Evolutionary conservation across 2,888 invertebrate species (phyloP).

Genomic region (Nomada fabriciana): DNA sequence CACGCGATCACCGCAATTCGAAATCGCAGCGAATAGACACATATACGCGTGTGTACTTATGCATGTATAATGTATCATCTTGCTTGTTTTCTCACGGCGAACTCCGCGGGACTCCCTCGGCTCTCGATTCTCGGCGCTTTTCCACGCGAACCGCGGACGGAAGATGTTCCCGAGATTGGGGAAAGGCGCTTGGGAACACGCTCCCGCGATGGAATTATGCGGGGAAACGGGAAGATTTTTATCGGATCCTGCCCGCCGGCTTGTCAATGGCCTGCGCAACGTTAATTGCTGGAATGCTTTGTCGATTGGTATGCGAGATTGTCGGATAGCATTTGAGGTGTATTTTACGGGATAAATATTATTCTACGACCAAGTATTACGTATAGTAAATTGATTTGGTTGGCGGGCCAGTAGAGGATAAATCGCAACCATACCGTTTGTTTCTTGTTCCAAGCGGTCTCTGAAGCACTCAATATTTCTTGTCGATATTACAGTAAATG

Average conservation of each 20-base stretch:
- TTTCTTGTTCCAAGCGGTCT: neutral
- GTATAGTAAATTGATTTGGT: no score
- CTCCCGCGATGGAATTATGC: neutral
- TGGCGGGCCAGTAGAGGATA: neutral
- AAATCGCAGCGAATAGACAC: neutral
- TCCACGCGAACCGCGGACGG: slow-evolving; percentile 2
- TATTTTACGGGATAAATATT: neutral
- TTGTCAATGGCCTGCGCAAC: no score
- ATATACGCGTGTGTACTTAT: no score
- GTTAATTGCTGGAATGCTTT: no score
- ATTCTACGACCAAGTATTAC: neutral
- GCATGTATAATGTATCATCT: neutral
- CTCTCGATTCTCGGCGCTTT: neutral
- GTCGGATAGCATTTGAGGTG: no score
- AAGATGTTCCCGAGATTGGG: neutral
- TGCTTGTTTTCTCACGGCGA: slow-evolving; percentile 34
- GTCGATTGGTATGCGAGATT: no score
- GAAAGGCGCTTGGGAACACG: neutral
- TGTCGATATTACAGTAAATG: no score
- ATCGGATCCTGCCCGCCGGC: no score
- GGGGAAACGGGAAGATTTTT: no score
- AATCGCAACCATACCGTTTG: neutral
- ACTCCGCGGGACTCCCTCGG: neutral
- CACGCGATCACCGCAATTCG: slow-evolving; percentile 55
- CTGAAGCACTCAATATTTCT: no score